Conservation (phyloP, 2,888 invertebrate species). For the Matsumyia berberina region DNA sequence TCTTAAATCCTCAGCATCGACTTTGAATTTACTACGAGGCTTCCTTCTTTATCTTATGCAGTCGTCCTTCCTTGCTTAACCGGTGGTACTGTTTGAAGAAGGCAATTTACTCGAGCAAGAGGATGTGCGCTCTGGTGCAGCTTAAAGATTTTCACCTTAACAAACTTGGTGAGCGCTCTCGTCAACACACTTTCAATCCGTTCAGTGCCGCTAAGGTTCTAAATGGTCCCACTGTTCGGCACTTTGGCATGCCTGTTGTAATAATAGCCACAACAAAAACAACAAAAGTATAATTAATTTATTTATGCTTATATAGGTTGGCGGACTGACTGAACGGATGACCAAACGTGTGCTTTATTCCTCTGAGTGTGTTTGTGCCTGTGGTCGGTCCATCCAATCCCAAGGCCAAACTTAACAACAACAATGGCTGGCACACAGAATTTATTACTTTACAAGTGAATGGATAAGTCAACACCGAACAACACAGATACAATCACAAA, state of each 20-base stretch:
- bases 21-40: too few species aligned
- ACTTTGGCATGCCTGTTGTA: constrained; percentile 19
- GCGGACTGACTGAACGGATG: constrained; percentile 33
- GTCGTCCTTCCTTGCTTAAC: too few species aligned
- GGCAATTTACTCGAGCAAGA: too few species aligned
- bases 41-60: too few species aligned
- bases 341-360: constrained; percentile 41
- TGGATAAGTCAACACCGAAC: constrained; percentile 43
- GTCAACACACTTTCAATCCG: not conserved
- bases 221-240: constrained; percentile 3
- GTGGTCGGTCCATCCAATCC: constrained; percentile 39
- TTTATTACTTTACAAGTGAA: constrained; percentile 54
- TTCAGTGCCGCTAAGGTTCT: too few species aligned
- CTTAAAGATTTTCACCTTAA: too few species aligned
- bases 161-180: too few species aligned
- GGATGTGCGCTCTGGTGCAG: too few species aligned
- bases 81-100: too few species aligned
- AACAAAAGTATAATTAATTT: constrained; percentile 33
- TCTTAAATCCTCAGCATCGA: too few species aligned
- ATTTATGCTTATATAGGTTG: constrained; percentile 54
- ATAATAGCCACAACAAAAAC: constrained; percentile 21
- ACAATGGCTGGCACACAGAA: constrained; percentile 26
- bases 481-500: constrained; percentile 20
- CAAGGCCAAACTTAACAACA: constrained; percentile 53
- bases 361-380: constrained; percentile 13